Base-by-base conservation (phyloP, 2,113 vertebrate genomes). In the Malurus melanocephalus region DNA sequence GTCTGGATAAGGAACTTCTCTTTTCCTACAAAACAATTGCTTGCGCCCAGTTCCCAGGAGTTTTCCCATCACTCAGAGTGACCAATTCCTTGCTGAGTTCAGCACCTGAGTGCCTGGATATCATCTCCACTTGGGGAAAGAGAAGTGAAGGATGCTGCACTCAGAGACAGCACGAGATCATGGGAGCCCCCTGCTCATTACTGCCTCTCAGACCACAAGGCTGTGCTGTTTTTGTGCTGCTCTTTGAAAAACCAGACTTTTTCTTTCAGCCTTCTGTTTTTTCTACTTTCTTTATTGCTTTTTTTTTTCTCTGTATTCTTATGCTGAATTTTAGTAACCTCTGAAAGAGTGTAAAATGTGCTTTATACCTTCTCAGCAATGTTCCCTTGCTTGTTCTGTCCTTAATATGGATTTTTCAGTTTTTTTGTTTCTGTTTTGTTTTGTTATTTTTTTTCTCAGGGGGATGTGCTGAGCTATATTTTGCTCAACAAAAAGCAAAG, bases 361-460 rank as follows among this genome's bases (percentile, higher is more conserved):
- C 11, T 85, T 85, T 91, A 52, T 89, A 85, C 40, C 19, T 73
- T 38, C 67, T 94, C 81, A 89, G 51, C 64, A 83, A 85, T 64
- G 72, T 92, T 85, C 73, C 32, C 20, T 71, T 71, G 21, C 12
- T 82, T 60, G 27, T 85, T 90, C 48, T 10, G 0, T 43, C 48
- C 64, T 83, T 43, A 79, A 85, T 89, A 76, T 67, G 7, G 82
- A 68, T 69, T 74, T 11, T 69, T 62, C 23, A 35, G 43, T 43
- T 61, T 16, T 64, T 61, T 38, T 38, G 35, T 38, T 38, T 38
- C 35, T 38, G 35, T 38, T 38, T 38, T 38, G 35, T 38, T 38
- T 38, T 38, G 35, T 72, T 59, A 43, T n/a, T 57, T 14, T 6
- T 77, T 91, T 85, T 22, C 72, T 83, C 45, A 24, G 7, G 55